Base-by-base conservation (phyloP, 2,113 vertebrate genomes). In the Ciconia stormi region DNA sequence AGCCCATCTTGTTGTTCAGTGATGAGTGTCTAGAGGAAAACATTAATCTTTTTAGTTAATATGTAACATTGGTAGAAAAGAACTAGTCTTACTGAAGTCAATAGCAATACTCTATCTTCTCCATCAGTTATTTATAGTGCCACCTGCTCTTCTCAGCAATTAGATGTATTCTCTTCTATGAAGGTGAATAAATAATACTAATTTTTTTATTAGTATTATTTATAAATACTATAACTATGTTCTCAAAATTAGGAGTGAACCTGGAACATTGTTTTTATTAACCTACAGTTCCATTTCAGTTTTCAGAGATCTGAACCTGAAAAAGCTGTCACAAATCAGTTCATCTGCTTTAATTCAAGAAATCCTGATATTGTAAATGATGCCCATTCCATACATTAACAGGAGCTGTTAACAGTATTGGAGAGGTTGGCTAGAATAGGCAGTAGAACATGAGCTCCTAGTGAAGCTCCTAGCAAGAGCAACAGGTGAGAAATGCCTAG, bases 1-100 rank as follows among this genome's bases (percentile, higher is more conserved):
- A 91, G 21, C 23, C 26, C 34, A 26, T 49, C 50, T 83, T 78
- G 12, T 32, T 78, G 38, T 72, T 95, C 36, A 82, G 26, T 79
- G 76, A 82, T 92, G 62, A 85, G 23, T 80, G 14, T 49, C 74
- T 65, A 44, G 21, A 72, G 16, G 44, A 82, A 72, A 56, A n/a
- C 23, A 90, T 82, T 42, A 34, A 26, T 89, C 46, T 65, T 79
- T 82, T 69, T 67, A 46, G 42, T 32, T 70, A 77, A 63, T 59
- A 44, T 10, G 4, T 82, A 86, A 38, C 21, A 34, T 14, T 30
- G 16, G 6, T 36, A 40, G 13, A 44, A 44, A 93, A 81, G 18
- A 83, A 13, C 13, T 63, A 74, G 66, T 65, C 16, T 90, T n/a
- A 76, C 42, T 88, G 44, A 90, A 95, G 26, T 86, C 66, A 82